These are phyloP conservation scores for Tachina grossa DNA, from an alignment of 2,888 invertebrate genomes.

Conservation along the genomic window DNA sequence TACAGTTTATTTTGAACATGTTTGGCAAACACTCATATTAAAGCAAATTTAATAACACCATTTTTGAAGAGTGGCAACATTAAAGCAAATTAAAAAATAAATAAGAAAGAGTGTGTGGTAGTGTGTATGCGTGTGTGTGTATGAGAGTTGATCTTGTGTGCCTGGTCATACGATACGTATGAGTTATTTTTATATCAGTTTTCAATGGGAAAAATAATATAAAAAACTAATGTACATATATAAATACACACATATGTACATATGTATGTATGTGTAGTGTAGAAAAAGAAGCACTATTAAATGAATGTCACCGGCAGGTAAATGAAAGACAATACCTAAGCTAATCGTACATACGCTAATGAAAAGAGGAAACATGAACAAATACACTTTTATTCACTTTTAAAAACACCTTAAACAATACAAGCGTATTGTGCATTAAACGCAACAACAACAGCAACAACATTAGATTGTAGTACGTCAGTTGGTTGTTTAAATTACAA, in stretches of 20 bases:
- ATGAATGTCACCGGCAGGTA: conserved; percentile 53
- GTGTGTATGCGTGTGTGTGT: background rate
- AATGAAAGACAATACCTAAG: conserved; percentile 56
- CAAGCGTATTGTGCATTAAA: conserved; percentile 3
- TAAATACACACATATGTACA: background rate
- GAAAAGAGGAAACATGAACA: conserved; percentile 16
- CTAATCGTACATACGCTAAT: conserved; percentile 26
- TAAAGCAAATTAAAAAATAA: conserved; percentile 10
- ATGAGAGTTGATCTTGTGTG: conserved; percentile 44
- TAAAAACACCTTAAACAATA: conserved; percentile 29
- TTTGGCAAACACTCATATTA: too few species aligned
- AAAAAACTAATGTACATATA: conserved; percentile 20
- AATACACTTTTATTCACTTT: background rate
- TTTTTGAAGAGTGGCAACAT: background rate
- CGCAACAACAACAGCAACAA: conserved; percentile 16
- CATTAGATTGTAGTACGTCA: conserved; percentile 41
- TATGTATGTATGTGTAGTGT: background rate
- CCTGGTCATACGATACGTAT: conserved; percentile 59
- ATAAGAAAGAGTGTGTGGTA: too few species aligned
- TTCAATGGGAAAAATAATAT: conserved; percentile 17
- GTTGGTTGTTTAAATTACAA: conserved; percentile 67
- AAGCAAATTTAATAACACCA: conserved; percentile 8
- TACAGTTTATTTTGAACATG: too few species aligned
- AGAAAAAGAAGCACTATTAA: conserved; percentile 35
- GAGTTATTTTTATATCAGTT: conserved; percentile 42